Evolutionary conservation across 2,888 invertebrate genomes (phyloP).

Genomic region (Eumacrocentrus americanus): DNA sequence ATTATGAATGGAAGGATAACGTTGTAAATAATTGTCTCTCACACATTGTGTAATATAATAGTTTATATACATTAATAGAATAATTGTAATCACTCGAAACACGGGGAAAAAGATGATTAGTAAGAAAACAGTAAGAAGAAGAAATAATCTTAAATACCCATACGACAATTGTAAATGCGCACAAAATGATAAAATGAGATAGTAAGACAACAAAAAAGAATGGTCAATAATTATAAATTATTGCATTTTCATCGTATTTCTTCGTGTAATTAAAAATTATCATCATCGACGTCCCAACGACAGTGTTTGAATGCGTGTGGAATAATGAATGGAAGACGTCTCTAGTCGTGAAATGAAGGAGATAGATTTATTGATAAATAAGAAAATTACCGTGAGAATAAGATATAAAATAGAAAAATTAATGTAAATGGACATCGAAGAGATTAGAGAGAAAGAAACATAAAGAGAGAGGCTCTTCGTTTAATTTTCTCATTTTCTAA

Average conservation of each 20-base stretch:
- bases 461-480: conserved; percentile 15
- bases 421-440: conserved; percentile 17
- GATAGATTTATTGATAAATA: conserved; percentile 10
- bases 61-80: conserved; percentile 26
- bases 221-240: conserved; percentile 31
- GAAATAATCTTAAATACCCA: conserved; percentile 33
- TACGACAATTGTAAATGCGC: conserved; percentile 50
- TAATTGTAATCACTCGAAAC: conserved; percentile 20
- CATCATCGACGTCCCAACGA: neutral
- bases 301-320: neutral
- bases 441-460: neutral
- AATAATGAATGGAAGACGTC: neutral
- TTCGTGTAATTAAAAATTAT: conserved; percentile 28
- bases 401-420: neutral
- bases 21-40: conserved; percentile 45
- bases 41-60: conserved; percentile 27
- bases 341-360: conserved; percentile 16
- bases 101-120: conserved; percentile 1
- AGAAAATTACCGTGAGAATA: neutral
- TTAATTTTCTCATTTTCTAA: conserved; percentile 12
- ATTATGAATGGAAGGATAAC: no score
- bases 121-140: conserved; percentile 5
- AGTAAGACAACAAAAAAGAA: neutral
- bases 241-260: conserved; percentile 53
- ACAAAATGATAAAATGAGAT: conserved; percentile 44